Base-by-base conservation (phyloP, 1,140 invertebrate species). In the Chymomyza costata region DNA sequence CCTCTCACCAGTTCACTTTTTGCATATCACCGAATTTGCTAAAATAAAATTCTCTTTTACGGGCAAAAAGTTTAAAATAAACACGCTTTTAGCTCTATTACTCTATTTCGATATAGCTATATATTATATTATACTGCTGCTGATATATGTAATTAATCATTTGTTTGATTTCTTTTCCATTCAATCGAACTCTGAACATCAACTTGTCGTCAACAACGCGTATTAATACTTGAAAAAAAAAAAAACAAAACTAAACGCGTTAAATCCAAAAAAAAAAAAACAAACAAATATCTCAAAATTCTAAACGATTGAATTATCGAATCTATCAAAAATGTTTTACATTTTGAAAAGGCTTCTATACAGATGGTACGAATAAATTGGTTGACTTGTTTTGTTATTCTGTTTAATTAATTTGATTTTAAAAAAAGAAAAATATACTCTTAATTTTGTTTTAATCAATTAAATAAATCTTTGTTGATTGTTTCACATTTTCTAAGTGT, bases 301-400 rank as follows among this genome's bases (percentile, higher is more conserved):
- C 64, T 43, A 46, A 65, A 55, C 70, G 61, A 40, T 48, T 65
- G 51, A 34, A 59, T 5, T 28, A 32, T 11, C 52, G 35, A 56
- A 49, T 35, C 25, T 34, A 55, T 52, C 37, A 58, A 32, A 45
- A 32, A 43, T 39, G 25, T 45, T 37, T 17, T 13, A 47, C 46
- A 65, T 61, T 34, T 56, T 21, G 28, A 39, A 74, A 65, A 82
- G 78, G 78, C 78, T 67, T 82, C 78, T 55, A 82, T 82, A 82
- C 78, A 82, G 82, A 82, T 82, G 78, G 78, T 82, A 82, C 76
- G 78, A 82, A 82, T 71, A 71, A 78, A 81, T 76, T 74, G 70
- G 70, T 74, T 65, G 30, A 80, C 3, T 63, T 63, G 18, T 74
- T 53, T 63, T 54, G 43, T 57, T 68, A 21, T 37, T 62, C 51